phyloP scores from a whole-genome alignment of 2,888 invertebrate species.

The Drosophila helvetica region DNA sequence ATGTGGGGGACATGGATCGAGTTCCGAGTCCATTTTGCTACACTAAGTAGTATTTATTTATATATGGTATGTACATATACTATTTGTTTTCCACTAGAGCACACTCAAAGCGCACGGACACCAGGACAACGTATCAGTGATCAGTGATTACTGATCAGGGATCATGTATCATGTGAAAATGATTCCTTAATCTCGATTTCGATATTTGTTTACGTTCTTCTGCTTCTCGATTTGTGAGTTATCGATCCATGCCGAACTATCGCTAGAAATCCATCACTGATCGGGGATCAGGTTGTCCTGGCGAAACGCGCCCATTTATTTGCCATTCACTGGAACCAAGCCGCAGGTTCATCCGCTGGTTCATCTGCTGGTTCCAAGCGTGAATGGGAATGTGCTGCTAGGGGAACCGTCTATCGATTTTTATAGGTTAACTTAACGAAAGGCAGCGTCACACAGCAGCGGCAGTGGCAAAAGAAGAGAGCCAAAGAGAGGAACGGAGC shows the following conservation, averaged over 20 bases:
- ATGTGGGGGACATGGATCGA: background rate
- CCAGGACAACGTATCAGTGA: no score
- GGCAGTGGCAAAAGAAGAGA: background rate
- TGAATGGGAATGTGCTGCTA: background rate
- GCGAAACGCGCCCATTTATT: background rate
- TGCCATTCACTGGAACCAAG: no score
- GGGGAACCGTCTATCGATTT: background rate
- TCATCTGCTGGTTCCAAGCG: no score
- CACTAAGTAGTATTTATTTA: background rate
- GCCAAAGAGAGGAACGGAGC: background rate
- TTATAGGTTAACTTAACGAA: background rate
- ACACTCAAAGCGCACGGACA: background rate
- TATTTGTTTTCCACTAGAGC: background rate
- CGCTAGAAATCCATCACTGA: background rate
- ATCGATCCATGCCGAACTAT: background rate
- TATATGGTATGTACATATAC: background rate
- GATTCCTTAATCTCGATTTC: no score
- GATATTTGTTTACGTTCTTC: no score
- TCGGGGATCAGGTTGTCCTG: background rate
- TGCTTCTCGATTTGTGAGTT: no score
- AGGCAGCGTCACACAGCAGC: background rate
- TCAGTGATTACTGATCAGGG: background rate
- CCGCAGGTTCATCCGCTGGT: no score
- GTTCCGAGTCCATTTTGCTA: background rate
- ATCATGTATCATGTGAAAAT: no score